A percentile compares a stretch with the other conserved stretches of the same genome.
Conservation (phyloP, 92 coral and sea anemone genomes). For the Phenganax subtilis region DNA sequence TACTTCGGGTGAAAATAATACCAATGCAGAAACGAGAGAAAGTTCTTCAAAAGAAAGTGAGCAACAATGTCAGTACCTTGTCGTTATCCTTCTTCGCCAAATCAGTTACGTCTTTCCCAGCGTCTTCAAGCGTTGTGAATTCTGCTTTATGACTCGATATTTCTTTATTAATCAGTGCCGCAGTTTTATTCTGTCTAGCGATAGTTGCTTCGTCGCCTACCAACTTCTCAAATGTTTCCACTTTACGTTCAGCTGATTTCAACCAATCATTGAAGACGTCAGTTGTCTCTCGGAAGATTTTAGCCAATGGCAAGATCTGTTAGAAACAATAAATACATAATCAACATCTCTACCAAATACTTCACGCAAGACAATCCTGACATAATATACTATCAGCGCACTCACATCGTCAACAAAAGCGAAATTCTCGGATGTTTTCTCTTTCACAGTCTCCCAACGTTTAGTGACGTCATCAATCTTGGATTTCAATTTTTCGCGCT, state of each 20-base stretch:
- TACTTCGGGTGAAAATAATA: too few relatives aligned
- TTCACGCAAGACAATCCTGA: too few relatives aligned
- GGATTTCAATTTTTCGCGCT: constrained; percentile 64
- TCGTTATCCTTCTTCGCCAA: constrained; percentile 70
- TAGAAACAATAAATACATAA: not conserved
- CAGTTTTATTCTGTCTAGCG: constrained; percentile 40
- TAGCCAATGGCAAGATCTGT: constrained; percentile 69
- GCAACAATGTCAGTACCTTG: not conserved
- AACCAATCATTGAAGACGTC: constrained; percentile 69
- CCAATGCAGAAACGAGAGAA: too few relatives aligned
- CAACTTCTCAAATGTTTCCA: constrained; percentile 63
- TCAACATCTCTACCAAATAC: too few relatives aligned
- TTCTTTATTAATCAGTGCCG: constrained; percentile 53
- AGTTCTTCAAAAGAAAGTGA: too few relatives aligned
- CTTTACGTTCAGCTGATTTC: constrained; percentile 64
- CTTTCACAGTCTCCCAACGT: constrained; percentile 75
- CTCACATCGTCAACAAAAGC: constrained; percentile 50
- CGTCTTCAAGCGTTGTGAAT: constrained; percentile 66
- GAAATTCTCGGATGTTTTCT: constrained; percentile 60
- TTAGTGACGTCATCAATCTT: constrained; percentile 65
- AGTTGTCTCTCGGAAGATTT: constrained; percentile 61
- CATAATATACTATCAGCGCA: not conserved
- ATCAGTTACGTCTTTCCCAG: constrained; percentile 59
- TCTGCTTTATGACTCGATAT: constrained; percentile 70
- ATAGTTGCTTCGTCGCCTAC: constrained; percentile 55